phyloP scores from a whole-genome alignment of 1,140 invertebrate species.

The Conus betulinus region DNA sequence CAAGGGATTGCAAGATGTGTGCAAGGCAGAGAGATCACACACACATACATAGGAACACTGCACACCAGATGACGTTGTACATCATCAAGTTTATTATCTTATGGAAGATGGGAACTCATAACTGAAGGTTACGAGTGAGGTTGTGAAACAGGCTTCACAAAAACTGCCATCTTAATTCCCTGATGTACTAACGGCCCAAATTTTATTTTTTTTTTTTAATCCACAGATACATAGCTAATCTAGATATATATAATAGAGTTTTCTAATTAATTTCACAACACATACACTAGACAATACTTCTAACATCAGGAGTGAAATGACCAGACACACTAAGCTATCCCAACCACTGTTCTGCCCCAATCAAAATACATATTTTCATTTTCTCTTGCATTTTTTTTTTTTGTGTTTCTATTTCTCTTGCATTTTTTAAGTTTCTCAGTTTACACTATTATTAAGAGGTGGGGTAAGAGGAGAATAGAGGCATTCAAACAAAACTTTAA shows the following conservation, averaged over 20 bases:
- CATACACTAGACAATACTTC: conserved; percentile 19
- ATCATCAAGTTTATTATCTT: background rate
- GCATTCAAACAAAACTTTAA: no score
- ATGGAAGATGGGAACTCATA: background rate
- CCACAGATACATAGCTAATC: background rate
- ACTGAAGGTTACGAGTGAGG: background rate
- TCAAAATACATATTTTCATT: background rate
- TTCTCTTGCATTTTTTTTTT: no score
- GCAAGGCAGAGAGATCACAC: no score
- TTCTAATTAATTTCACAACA: background rate
- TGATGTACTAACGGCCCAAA: conserved; percentile 32
- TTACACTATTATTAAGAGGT: no score
- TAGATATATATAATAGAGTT: background rate
- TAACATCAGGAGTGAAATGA: conserved; percentile 11
- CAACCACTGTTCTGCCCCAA: background rate
- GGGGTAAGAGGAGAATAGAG: no score
- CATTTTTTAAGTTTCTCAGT: no score
- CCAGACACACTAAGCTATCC: no score
- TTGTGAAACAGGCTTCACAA: background rate
- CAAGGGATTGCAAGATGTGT: no score
- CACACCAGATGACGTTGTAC: conserved; percentile 4
- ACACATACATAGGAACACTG: no score
- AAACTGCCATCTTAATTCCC: conserved; percentile 34
- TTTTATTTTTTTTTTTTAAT: background rate
- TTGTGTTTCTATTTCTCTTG: no score